Percentiles rank a stretch among this genome's conserved stretches.
Evolutionary conservation across 2,113 vertebrate species (phyloP).

Genomic region (pig (Sus scrofa)): T2T-Sscrofa CM000824.6:228739001-228739500

Average conservation of each 20-base stretch:
- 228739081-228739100: background rate
- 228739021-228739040: background rate
- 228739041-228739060: background rate
- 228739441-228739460: background rate
- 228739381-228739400: background rate
- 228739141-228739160: background rate
- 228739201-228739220: background rate
- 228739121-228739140: background rate
- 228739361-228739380: background rate
- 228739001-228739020: accelerated
- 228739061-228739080: background rate
- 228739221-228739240: background rate
- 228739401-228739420: background rate
- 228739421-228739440: no score
- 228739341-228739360: background rate
- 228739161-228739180: background rate
- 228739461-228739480: background rate
- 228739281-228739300: no score
- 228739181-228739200: background rate
- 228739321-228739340: background rate
- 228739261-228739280: background rate
- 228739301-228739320: accelerated
- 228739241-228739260: background rate
- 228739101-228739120: background rate
- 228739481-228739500: background rate